These are phyloP conservation scores for Odontothrips loti DNA, from an alignment of 2,888 invertebrate genomes.

Conservation along the genomic window DNA sequence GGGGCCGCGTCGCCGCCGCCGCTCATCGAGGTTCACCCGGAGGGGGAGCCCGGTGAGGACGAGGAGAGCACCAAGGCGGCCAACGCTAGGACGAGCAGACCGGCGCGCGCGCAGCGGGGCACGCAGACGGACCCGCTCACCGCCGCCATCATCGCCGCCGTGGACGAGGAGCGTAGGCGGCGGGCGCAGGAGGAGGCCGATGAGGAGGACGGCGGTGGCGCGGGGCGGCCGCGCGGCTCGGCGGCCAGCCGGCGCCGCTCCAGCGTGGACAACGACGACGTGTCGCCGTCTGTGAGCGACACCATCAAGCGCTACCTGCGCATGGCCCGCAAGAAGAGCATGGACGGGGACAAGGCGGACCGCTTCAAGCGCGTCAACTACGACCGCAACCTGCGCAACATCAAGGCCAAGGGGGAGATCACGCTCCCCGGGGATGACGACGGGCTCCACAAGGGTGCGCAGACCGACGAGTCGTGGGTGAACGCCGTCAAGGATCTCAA, in stretches of 20 bases:
- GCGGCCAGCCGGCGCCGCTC: conserved; percentile 57
- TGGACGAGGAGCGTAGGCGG: conserved; percentile 51
- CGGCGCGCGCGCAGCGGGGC: conserved; percentile 49
- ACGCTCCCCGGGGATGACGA: conserved; percentile 75
- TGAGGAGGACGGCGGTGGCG: conserved; percentile 48
- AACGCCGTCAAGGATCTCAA: conserved; percentile 63
- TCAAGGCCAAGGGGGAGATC: conserved; percentile 71
- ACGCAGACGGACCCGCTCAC: conserved; percentile 62
- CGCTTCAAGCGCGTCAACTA: conserved; percentile 85
- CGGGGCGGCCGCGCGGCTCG: conserved; percentile 29
- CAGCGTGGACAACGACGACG: conserved; percentile 78
- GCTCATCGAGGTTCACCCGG: conserved; percentile 32
- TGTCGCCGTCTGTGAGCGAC: conserved; percentile 81
- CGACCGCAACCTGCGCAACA: conserved; percentile 76
- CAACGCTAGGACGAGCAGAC: conserved; percentile 14
- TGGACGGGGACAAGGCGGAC: conserved; percentile 73
- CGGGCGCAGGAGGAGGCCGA: conserved; percentile 50
- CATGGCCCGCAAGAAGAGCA: conserved; percentile 84
- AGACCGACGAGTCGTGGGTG: conserved; percentile 75
- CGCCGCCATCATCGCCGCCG: conserved; percentile 52
- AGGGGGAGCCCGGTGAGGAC: conserved; percentile 9
- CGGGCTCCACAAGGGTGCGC: conserved; percentile 68
- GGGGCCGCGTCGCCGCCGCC: conserved; percentile 35
- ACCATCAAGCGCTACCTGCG: conserved; percentile 79
- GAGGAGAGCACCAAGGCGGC: conserved; percentile 27